Conservation (phyloP, 1,140 invertebrate species). For the Drosophila busckii region DNA sequence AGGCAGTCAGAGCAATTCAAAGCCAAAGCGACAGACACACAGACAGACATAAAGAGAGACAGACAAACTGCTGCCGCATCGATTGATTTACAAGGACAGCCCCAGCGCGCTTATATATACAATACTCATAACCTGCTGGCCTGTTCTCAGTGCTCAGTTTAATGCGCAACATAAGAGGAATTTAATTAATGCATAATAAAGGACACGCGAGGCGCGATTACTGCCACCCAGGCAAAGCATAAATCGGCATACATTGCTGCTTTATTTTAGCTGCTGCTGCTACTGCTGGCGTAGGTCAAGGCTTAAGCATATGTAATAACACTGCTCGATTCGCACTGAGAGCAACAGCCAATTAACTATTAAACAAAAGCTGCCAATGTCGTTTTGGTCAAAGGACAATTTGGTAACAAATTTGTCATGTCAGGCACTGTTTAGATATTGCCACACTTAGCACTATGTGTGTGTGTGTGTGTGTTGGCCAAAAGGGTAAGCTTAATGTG, state of each 20-base stretch:
- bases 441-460: constrained; percentile 35
- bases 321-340: constrained; percentile 12
- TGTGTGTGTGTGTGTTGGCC: constrained; percentile 34
- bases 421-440: constrained; percentile 19
- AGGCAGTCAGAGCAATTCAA: constrained; percentile 5
- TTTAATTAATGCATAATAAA: constrained; percentile 73
- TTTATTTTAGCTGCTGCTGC: constrained; percentile 30
- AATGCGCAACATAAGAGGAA: constrained; percentile 51
- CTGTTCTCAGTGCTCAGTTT: too few species aligned
- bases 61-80: constrained; percentile 39
- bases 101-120: too few species aligned
- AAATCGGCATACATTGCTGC: constrained; percentile 50
- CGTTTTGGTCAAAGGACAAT: constrained; percentile 49
- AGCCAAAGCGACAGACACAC: not conserved
- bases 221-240: constrained; percentile 39
- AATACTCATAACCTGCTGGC: too few species aligned
- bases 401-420: constrained; percentile 68
- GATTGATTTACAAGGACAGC: constrained; percentile 65
- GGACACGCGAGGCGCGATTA: constrained; percentile 29
- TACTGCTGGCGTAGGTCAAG: constrained; percentile 58
- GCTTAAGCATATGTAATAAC: constrained; percentile 44
- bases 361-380: constrained; percentile 52
- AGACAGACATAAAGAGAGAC: constrained; percentile 29
- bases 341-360: constrained; percentile 63
- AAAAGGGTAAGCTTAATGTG: constrained; percentile 65